These are phyloP conservation scores for Oscarella lobularis DNA, from an alignment of 37 sponge, comb jelly and placozoan species.

Conservation along the genomic window DNA sequence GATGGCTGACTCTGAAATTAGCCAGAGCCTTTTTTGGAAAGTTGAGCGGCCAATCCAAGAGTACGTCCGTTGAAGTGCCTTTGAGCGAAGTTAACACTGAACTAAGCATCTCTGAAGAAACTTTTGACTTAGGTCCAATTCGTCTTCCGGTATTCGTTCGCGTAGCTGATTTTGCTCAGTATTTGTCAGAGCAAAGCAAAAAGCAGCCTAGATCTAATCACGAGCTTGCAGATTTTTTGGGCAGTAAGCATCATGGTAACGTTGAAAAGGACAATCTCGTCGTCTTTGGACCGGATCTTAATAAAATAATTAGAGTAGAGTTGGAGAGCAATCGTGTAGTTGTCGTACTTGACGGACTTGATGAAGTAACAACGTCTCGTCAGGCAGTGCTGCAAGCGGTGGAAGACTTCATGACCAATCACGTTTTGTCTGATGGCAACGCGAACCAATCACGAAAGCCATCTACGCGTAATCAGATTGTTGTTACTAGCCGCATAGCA, in stretches of 20 bases:
- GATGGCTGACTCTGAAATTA: neutral
- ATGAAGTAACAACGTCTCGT: neutral
- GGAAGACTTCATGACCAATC: neutral
- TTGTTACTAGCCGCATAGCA: slow-evolving; percentile 1
- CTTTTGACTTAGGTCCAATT: neutral
- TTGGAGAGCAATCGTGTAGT: neutral
- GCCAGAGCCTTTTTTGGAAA: neutral
- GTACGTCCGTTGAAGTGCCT: neutral
- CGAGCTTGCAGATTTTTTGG: neutral
- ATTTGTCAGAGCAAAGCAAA: neutral
- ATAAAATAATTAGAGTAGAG: neutral
- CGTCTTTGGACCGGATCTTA: neutral
- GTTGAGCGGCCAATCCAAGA: too few species aligned
- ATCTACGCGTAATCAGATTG: neutral
- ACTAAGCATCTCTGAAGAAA: neutral
- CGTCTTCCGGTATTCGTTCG: neutral
- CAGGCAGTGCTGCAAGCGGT: neutral
- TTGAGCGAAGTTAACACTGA: neutral
- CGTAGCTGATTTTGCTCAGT: neutral
- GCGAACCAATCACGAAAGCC: neutral
- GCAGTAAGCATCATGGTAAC: neutral
- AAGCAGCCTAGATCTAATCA: neutral
- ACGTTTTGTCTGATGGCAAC: neutral
- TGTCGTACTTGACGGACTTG: neutral
- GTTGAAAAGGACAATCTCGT: neutral